phyloP scores from a whole-genome alignment of 2,888 invertebrate species.

The Venusia cambrica region DNA sequence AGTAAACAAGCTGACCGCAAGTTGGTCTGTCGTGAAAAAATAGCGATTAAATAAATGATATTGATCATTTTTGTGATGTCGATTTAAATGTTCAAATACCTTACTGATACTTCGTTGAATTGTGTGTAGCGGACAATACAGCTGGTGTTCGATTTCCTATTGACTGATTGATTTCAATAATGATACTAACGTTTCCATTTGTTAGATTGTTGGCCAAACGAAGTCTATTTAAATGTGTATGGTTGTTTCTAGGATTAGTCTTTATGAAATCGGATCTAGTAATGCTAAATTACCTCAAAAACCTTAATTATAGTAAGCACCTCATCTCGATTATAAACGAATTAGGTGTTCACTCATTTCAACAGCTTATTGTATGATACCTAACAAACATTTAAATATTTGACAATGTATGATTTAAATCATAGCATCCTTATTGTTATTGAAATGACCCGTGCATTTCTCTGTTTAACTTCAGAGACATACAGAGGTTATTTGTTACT shows the following conservation, averaged over 20 bases:
- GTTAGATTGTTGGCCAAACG: background rate
- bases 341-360: conserved; percentile 8
- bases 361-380: too few relatives aligned
- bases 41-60: background rate
- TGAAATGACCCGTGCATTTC: too few relatives aligned
- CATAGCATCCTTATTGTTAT: too few relatives aligned
- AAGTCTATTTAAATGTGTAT: background rate
- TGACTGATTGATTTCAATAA: conserved; percentile 3
- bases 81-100: conserved; percentile 21
- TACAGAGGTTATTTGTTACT: too few relatives aligned
- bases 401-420: too few relatives aligned
- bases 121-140: background rate
- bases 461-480: too few relatives aligned
- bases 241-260: background rate
- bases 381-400: too few relatives aligned
- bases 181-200: background rate
- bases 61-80: conserved; percentile 6
- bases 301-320: conserved; percentile 2
- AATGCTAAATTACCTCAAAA: conserved; percentile 14
- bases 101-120: conserved; percentile 7
- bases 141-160: conserved; percentile 4
- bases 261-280: conserved; percentile 1
- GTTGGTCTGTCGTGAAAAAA: too few relatives aligned
- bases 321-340: conserved; percentile 15
- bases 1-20: too few relatives aligned